A percentile compares a stretch with the other conserved stretches of the same genome.
phyloP scores from a whole-genome alignment of 37 sponge, comb jelly and placozoan genomes.

The Haliclona indistincta region DNA sequence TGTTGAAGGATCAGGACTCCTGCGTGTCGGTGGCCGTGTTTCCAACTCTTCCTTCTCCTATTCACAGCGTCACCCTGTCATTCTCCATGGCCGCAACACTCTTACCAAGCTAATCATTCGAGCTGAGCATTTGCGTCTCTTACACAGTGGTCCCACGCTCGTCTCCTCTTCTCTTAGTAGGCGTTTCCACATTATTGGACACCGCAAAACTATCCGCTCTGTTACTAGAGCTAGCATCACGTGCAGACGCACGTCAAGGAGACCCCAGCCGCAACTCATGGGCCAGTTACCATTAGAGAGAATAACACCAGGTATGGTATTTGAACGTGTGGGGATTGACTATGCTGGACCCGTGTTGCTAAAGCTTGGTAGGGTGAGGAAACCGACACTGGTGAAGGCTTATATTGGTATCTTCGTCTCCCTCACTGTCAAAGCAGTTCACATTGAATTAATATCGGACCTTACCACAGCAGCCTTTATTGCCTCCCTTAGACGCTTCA shows the following conservation, averaged over 20 bases:
- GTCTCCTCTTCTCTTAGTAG: constrained; percentile 13
- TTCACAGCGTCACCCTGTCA: constrained; percentile 23
- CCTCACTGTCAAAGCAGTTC: constrained; percentile 46
- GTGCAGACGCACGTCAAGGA: constrained; percentile 25
- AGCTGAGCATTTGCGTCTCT: constrained; percentile 13
- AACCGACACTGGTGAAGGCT: constrained; percentile 16
- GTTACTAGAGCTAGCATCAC: constrained; percentile 28
- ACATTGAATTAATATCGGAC: constrained; percentile 39
- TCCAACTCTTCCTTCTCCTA: constrained; percentile 14
- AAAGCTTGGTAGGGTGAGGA: constrained; percentile 25
- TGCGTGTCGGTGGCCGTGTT: constrained; percentile 32
- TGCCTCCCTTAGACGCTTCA: constrained; percentile 33
- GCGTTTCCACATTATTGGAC: constrained; percentile 27
- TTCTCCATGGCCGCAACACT: constrained; percentile 32
- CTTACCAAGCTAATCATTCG: constrained; percentile 25
- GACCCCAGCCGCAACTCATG: constrained; percentile 26
- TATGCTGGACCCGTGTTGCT: constrained; percentile 54
- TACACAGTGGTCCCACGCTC: constrained; percentile 42
- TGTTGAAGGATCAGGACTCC: constrained; percentile 29
- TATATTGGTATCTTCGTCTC: constrained; percentile 44
- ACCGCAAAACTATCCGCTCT: constrained; percentile 19
- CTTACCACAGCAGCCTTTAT: constrained; percentile 42
- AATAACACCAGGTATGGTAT: constrained; percentile 14
- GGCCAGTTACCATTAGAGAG: constrained; percentile 43
- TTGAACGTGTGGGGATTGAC: constrained; percentile 42